These are phyloP conservation scores for Thinocorus orbignyianus DNA, from an alignment of 2,113 vertebrate genomes.

Conservation along the genomic window DNA sequence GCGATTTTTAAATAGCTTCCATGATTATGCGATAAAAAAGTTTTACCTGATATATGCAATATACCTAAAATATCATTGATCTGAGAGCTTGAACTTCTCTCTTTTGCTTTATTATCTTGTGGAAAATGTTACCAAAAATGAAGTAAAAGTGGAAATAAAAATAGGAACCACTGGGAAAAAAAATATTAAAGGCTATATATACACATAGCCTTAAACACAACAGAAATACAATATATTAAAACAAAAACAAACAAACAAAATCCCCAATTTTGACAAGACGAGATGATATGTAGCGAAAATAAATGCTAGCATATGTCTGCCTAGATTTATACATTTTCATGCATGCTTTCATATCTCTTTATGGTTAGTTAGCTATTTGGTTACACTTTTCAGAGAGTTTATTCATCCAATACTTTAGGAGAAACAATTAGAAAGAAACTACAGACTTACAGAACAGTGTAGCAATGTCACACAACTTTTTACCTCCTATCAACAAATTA, in stretches of 20 bases:
- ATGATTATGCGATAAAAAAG: background rate
- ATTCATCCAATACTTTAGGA: background rate
- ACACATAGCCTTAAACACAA: background rate
- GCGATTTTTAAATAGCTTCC: background rate
- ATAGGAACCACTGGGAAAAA: background rate
- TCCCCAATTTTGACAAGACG: background rate
- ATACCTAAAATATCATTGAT: background rate
- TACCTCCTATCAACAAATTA: background rate
- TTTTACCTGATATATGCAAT: background rate
- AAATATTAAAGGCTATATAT: background rate
- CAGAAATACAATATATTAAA: background rate
- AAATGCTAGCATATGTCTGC: background rate
- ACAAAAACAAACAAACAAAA: background rate
- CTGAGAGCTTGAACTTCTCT: background rate
- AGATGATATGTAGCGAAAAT: background rate
- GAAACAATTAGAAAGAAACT: constrained; percentile 2
- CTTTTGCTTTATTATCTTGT: background rate
- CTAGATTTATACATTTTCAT: background rate
- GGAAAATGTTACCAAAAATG: background rate
- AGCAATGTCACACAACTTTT: background rate
- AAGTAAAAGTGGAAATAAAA: background rate
- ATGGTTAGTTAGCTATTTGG: background rate
- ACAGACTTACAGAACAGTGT: background rate
- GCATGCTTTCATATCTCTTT: background rate
- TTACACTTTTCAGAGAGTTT: background rate